Base-by-base conservation (phyloP, 2,888 invertebrate genomes). In the Amphipoea lucens region DNA sequence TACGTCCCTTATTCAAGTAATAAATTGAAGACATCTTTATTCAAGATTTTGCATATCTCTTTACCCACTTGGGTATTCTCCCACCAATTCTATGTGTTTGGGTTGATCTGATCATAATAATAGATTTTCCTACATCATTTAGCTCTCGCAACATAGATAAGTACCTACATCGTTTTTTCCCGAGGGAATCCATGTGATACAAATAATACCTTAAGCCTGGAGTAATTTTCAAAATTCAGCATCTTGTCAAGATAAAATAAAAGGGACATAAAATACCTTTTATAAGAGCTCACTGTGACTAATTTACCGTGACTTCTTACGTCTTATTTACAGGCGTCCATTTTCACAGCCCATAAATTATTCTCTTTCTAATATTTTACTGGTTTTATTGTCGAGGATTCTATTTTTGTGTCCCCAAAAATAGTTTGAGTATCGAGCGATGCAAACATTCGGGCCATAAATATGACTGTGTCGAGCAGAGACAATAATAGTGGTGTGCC, bases 311-410 rank as follows among this genome's bases (percentile, higher is more conserved):
- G 76, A 78, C 51, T 68, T 78, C 62, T 70, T 75, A 67, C 62
- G 66, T 74, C 73, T 78, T 87, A 84, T 87, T 87, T 87, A 86
- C 78, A 74, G 76, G 40, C 66, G 51, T 76, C 66, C 76, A 71
- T 84, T 84, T 84, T 85, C 76, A 77, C 76, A 79, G 75, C 17
- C 45, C 54, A 76, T 86, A 82, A 86, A 88, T 82, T 74, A 84
- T 80, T 77, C 74, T 40, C 76, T 87, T 82, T 73, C 75, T 78
- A 80, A 86, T 86, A 88, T 82, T 84, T 80, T 71, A 84, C 77
- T 76, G 62, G 67, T 70, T 86, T 84, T 82, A 82, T 60, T 74
- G 86, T 67, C 73, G 62, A 73, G 54, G 45, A 71, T 68, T 82
- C 74, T 86, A 83, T 82, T 86, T 74, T 68, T 7, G 83, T 54